phyloP scores from a whole-genome alignment of 2,113 vertebrate species.

The Tonatia bakeri region DNA sequence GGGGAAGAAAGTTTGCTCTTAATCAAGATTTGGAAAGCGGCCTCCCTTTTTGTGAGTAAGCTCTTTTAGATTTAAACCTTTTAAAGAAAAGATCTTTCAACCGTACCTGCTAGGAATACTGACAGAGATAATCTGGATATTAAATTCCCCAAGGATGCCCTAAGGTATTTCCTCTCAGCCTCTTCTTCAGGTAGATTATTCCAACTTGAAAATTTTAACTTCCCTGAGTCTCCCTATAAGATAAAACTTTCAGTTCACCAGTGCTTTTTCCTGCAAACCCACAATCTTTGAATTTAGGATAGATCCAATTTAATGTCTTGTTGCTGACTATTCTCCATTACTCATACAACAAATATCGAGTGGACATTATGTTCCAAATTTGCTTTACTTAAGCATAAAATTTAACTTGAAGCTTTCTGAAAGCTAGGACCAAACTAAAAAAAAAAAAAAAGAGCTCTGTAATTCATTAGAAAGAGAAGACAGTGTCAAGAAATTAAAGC shows the following conservation, averaged over 20 bases:
- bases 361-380: background rate
- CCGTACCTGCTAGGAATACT: background rate
- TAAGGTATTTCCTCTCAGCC: background rate
- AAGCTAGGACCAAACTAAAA: background rate
- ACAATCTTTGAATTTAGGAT: background rate
- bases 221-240: background rate
- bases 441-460: background rate
- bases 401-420: background rate
- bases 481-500: background rate
- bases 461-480: background rate
- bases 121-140: background rate
- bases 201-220: background rate
- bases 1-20: background rate
- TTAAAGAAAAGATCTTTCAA: background rate
- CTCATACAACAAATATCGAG: background rate
- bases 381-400: background rate
- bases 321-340: background rate
- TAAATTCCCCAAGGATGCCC: background rate
- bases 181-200: background rate
- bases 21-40: background rate
- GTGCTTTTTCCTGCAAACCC: background rate
- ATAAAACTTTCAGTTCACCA: background rate
- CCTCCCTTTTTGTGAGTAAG: background rate
- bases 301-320: background rate
- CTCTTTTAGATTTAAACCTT: background rate